phyloP scores from a whole-genome alignment of 2,797 vertebrate species.

The Argyrosomus regius region DNA sequence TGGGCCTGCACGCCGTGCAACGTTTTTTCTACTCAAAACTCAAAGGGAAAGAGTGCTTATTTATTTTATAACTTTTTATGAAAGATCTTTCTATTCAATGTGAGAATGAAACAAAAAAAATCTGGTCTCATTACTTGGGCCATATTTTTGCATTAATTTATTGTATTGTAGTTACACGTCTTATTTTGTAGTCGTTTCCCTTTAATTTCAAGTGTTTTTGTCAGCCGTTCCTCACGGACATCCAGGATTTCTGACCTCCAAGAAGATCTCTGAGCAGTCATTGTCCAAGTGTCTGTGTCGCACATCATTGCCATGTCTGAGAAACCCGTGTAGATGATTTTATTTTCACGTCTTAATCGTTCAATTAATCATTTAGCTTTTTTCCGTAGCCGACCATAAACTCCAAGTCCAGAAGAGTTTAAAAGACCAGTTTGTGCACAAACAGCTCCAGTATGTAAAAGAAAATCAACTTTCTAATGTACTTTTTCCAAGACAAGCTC shows the following conservation, averaged over 20 bases:
- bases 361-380: slow-evolving; percentile 31
- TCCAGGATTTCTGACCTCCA: slow-evolving; percentile 17
- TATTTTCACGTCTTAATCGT: slow-evolving; percentile 17
- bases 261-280: slow-evolving; percentile 7
- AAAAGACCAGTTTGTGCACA: slow-evolving; percentile 32
- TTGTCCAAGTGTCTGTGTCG: slow-evolving; percentile 25
- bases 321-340: slow-evolving; percentile 35
- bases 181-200: slow-evolving; percentile 44
- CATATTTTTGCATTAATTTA: slow-evolving; percentile 78
- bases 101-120: slow-evolving; percentile 61
- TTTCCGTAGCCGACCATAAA: slow-evolving; percentile 18
- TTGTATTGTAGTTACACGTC: slow-evolving; percentile 59
- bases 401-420: slow-evolving; percentile 15
- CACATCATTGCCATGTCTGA: slow-evolving; percentile 32
- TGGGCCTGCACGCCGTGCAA: slow-evolving; percentile 82
- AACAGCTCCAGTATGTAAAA: slow-evolving; percentile 29
- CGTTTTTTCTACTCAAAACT: slow-evolving; percentile 92
- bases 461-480: slow-evolving; percentile 34
- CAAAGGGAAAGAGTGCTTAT: slow-evolving; percentile 93
- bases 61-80: slow-evolving; percentile 99
- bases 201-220: slow-evolving; percentile 39
- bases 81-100: slow-evolving; percentile 93
- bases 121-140: slow-evolving; percentile 46
- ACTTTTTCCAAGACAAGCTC: slow-evolving; percentile 51
- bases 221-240: slow-evolving; percentile 25